These are phyloP conservation scores for Musca domestica DNA, from an alignment of 1,140 invertebrate genomes.

Conservation along the genomic window DNA sequence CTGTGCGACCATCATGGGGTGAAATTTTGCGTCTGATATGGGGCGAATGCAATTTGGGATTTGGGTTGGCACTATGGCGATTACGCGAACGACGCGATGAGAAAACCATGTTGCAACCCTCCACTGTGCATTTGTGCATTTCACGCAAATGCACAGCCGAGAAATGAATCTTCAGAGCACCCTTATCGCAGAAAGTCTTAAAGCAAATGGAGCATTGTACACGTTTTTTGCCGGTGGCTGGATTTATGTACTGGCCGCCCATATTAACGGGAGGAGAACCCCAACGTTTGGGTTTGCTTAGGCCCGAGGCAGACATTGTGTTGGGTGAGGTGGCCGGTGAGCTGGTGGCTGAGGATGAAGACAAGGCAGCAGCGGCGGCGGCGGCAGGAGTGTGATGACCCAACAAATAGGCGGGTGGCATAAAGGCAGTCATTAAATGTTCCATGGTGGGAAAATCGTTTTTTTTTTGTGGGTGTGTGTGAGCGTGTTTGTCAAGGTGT, in stretches of 20 bases:
- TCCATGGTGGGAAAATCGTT: slow-evolving; percentile 39
- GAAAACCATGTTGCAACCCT: slow-evolving; percentile 80
- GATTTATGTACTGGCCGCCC: slow-evolving; percentile 87
- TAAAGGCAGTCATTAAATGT: slow-evolving; percentile 49
- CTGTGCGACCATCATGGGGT: slow-evolving; percentile 85
- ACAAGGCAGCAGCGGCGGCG: slow-evolving; percentile 14
- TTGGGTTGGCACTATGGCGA: slow-evolving; percentile 90
- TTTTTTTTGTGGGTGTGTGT: no score
- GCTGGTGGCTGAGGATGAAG: slow-evolving; percentile 20
- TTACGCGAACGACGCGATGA: slow-evolving; percentile 73
- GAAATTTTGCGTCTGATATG: slow-evolving; percentile 89
- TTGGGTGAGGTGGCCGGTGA: slow-evolving; percentile 45
- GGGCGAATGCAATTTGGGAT: slow-evolving; percentile 96
- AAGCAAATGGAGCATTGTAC: slow-evolving; percentile 98
- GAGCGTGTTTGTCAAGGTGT: background rate
- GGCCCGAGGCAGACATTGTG: slow-evolving; percentile 3
- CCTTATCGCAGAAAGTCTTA: slow-evolving; percentile 99
- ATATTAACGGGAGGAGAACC: slow-evolving; percentile 73
- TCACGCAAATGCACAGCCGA: slow-evolving; percentile 87
- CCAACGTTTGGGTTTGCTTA: slow-evolving; percentile 46
- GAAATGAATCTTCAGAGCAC: slow-evolving; percentile 98
- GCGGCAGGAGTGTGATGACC: slow-evolving; percentile 30
- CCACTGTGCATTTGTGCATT: slow-evolving; percentile 76
- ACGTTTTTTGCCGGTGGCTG: slow-evolving; percentile 89
- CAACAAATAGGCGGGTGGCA: slow-evolving; percentile 46